Base-by-base conservation (phyloP, 2,797 vertebrate species). In the Toxotes lorentzi region DNA sequence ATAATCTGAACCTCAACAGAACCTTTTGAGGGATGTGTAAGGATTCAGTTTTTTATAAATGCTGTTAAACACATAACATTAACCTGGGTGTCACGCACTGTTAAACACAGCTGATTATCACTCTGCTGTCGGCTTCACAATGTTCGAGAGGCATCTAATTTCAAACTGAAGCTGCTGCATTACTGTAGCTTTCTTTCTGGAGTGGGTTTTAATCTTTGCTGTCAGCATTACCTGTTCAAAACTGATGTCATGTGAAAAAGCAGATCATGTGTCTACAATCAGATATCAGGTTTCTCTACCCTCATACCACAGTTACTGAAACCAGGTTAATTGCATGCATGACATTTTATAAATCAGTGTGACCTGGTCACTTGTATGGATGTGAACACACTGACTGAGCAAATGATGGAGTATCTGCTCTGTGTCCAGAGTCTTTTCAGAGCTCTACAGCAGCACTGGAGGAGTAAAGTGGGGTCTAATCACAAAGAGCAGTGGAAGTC, bases 391-490 rank as follows among this genome's bases (percentile, higher is more conserved):
- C 17, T 5, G n/a, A 51, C 10, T 50, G 5, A 43, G 41, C 4
- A 34, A 1, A 8, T 34, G 19, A 9, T 2, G 19, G 13, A 73
- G 58, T 5, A n/a, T 59, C 19, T 41, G 0, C 1, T 38, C 13
- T 38, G 48, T 23, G 7, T 50, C 24, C 3, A 60, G 23, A 61
- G 64, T 50, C 12, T 45, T 19, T 7, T 30, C 45, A 11, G 51
- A 43, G 60, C 43, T 40, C 21, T 7, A 9, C 43, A 54, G 69
- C 71, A 38, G 43, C 43, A 19, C 50, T 41, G 64, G 2, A 48
- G 53, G 24, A 35, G 21, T 27, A n/a, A 41, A 70, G 65, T n/a
- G 51, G 63, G 6, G 7, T 27, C 65, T 70, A 41, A 82, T 78
- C 80, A 41, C 45, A 5, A 14, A 61, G 60, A 64, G 79, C 54